Conservation (phyloP, 2,113 vertebrate species). For the Scatophagus argus region DNA sequence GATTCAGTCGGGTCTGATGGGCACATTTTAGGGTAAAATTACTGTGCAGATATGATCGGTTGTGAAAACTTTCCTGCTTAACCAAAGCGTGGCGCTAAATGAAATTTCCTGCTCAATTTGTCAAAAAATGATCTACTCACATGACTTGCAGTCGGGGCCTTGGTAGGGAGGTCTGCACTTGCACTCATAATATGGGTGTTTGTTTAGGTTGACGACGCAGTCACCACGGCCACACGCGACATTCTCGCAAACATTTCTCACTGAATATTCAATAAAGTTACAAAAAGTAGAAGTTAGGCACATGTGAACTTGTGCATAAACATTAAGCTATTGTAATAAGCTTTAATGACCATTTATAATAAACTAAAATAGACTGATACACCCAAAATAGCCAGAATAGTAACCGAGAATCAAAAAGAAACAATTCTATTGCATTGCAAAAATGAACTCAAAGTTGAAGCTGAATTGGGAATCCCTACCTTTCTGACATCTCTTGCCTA, state of each 20-base stretch:
- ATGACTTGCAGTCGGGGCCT: slow-evolving; percentile 28
- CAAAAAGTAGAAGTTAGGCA: neutral
- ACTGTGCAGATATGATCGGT: neutral
- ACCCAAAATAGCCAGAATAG: neutral
- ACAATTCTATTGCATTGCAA: neutral
- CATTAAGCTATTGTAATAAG: neutral
- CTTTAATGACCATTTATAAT: too few relatives aligned
- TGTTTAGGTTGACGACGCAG: slow-evolving; percentile 24
- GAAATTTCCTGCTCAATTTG: neutral
- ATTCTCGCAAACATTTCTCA: slow-evolving; percentile 26
- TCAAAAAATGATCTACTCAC: slow-evolving; percentile 23
- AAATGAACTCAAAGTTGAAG: neutral
- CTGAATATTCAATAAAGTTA: slow-evolving; percentile 1
- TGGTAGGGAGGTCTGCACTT: slow-evolving; percentile 30
- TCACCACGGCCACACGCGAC: slow-evolving; percentile 15
- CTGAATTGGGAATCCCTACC: neutral
- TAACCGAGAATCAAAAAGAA: neutral
- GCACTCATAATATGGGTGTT: slow-evolving; percentile 20
- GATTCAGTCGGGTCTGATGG: too few relatives aligned
- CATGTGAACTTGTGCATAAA: neutral
- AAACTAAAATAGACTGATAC: neutral
- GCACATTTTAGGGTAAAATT: neutral
- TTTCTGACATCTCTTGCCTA: slow-evolving; percentile 37
- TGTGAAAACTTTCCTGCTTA: neutral
- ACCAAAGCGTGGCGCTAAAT: neutral